phyloP scores from a whole-genome alignment of 1,140 invertebrate genomes.

The Drosophila lowei region DNA sequence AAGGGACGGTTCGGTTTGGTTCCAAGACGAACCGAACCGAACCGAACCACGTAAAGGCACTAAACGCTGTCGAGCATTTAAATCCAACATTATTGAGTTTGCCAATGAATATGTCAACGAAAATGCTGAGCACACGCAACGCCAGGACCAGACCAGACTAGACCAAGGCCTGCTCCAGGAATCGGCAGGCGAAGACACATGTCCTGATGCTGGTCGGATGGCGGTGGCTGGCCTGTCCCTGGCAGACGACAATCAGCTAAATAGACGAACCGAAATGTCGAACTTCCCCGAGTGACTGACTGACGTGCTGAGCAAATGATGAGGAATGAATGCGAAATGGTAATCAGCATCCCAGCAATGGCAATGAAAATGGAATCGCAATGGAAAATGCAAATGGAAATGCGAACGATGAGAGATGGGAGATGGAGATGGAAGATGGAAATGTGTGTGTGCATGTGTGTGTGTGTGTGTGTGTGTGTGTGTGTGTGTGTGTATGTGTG shows the following conservation, averaged over 20 bases:
- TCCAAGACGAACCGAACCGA: neutral
- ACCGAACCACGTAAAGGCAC: constrained; percentile 41
- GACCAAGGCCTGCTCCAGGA: no score
- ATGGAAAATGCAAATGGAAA: constrained; percentile 53
- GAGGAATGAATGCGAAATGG: constrained; percentile 79
- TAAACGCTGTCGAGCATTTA: constrained; percentile 69
- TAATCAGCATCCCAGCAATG: constrained; percentile 68
- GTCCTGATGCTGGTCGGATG: neutral
- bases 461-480: neutral
- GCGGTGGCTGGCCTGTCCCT: neutral
- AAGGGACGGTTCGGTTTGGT: no score
- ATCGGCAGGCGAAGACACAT: neutral
- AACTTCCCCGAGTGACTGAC: constrained; percentile 44
- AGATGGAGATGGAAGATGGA: constrained; percentile 33
- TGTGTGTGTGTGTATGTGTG: no score
- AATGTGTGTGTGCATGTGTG: constrained; percentile 1
- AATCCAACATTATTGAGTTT: constrained; percentile 79
- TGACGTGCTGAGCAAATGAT: constrained; percentile 73
- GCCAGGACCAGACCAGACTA: neutral
- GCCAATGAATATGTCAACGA: constrained; percentile 79
- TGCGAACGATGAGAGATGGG: constrained; percentile 9
- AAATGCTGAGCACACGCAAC: constrained; percentile 54
- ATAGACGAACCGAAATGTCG: constrained; percentile 65
- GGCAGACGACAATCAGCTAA: constrained; percentile 69
- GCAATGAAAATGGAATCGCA: constrained; percentile 70